Evolutionary conservation across 2,113 vertebrate genomes (phyloP).

Genomic region (Dasyurus viverrinus): DNA sequence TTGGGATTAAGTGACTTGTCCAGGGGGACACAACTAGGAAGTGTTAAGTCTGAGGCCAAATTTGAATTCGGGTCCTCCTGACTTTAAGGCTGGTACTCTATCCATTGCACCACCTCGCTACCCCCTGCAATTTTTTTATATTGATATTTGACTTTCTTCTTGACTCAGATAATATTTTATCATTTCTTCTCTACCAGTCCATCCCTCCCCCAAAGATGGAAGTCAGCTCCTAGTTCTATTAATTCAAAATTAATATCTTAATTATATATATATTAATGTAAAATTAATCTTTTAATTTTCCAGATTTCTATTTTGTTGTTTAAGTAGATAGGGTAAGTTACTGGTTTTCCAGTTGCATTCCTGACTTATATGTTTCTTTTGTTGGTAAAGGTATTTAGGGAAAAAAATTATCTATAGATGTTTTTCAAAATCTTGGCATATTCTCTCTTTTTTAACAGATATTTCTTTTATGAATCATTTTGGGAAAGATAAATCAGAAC

Average conservation of each 20-base stretch:
- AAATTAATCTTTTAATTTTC: not conserved
- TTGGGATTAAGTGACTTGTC: too few species aligned
- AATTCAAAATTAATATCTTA: not conserved
- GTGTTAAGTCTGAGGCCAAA: too few species aligned
- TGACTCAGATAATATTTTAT: not conserved
- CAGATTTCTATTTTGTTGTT: not conserved
- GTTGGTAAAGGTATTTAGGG: not conserved
- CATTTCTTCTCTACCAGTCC: not conserved
- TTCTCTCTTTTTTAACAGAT: not conserved
- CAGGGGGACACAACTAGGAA: too few species aligned
- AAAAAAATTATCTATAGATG: not conserved
- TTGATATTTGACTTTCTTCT: not conserved
- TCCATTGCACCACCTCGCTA: too few species aligned
- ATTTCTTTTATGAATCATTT: too few species aligned
- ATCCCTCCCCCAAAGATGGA: not conserved
- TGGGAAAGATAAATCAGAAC: too few species aligned
- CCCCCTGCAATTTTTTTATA: not conserved
- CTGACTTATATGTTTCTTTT: not conserved
- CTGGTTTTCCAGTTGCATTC: not conserved
- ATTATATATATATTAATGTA: too few species aligned
- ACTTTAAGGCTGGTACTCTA: too few species aligned
- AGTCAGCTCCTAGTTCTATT: not conserved
- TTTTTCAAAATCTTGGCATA: not conserved
- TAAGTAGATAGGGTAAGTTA: not conserved
- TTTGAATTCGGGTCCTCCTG: too few species aligned